phyloP scores from a whole-genome alignment of 2,113 vertebrate genomes.

The Shinisaurus crocodilurus region DNA sequence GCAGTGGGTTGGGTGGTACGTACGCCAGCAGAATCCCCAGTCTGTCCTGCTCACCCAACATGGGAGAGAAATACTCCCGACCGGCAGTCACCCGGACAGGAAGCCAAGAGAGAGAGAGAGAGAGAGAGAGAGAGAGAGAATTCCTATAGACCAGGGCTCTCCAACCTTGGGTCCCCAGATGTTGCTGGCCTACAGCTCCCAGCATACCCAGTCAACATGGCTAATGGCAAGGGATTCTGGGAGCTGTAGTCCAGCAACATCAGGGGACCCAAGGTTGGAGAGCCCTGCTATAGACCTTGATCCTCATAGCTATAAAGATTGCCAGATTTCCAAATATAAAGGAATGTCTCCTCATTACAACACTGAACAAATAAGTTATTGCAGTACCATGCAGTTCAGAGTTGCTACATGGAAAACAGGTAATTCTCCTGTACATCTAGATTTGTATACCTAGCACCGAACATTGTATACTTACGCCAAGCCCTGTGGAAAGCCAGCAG shows the following conservation, averaged over 20 bases:
- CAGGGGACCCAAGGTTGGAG: too few relatives aligned
- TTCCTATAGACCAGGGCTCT: too few relatives aligned
- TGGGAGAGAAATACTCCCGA: neutral
- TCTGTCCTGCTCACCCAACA: neutral
- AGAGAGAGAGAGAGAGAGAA: neutral
- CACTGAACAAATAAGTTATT: neutral
- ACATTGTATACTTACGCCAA: neutral
- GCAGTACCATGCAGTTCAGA: neutral
- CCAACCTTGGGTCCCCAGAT: too few relatives aligned
- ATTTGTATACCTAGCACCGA: accelerated
- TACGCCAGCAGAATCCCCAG: neutral
- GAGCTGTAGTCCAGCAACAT: too few relatives aligned
- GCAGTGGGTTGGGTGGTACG: neutral
- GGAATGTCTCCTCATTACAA: neutral
- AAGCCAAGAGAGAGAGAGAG: neutral
- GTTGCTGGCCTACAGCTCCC: too few relatives aligned
- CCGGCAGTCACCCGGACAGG: neutral
- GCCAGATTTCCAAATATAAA: neutral
- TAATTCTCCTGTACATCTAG: neutral
- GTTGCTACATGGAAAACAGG: accelerated
- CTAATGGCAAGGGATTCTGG: too few relatives aligned
- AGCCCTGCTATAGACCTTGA: neutral
- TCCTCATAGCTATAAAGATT: neutral
- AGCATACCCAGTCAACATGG: too few relatives aligned
- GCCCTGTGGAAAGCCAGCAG: neutral